Evolutionary conservation across 2,797 vertebrate genomes (phyloP).

Genomic region (Rhodeus uyekii): DNA sequence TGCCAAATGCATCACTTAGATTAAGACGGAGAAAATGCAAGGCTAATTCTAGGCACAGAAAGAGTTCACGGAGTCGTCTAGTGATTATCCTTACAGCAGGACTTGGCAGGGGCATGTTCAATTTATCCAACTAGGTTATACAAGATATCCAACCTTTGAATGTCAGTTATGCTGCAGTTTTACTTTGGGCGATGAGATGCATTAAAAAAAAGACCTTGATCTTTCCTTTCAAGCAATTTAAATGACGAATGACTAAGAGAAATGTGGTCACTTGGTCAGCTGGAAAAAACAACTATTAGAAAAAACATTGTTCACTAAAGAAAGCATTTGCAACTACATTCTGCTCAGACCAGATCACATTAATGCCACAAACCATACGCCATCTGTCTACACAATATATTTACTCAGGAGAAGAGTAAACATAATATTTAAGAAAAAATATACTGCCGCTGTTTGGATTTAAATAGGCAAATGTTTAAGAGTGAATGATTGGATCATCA

Average conservation of each 20-base stretch:
- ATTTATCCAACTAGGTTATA: not conserved
- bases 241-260: not conserved
- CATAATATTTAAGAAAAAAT: not conserved
- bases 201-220: not conserved
- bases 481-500: too few relatives aligned
- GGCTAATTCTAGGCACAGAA: not conserved
- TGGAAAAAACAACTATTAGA: not conserved
- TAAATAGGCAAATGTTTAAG: too few relatives aligned
- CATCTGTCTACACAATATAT: not conserved
- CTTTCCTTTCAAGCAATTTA: not conserved
- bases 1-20: not conserved
- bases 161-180: not conserved
- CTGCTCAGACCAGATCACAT: not conserved
- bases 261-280: not conserved
- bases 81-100: not conserved
- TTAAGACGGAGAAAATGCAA: not conserved
- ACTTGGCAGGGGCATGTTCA: not conserved
- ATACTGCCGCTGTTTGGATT: too few relatives aligned
- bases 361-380: not conserved
- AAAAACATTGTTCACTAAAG: not conserved
- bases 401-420: not conserved
- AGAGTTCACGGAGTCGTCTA: not conserved
- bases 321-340: not conserved
- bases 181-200: not conserved
- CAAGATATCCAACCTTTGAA: not conserved